Evolutionary conservation across 1,140 invertebrate species (phyloP), one percentile per base, ranked within the genome.

Genomic region (Teleopsis dalmanni): DNA sequence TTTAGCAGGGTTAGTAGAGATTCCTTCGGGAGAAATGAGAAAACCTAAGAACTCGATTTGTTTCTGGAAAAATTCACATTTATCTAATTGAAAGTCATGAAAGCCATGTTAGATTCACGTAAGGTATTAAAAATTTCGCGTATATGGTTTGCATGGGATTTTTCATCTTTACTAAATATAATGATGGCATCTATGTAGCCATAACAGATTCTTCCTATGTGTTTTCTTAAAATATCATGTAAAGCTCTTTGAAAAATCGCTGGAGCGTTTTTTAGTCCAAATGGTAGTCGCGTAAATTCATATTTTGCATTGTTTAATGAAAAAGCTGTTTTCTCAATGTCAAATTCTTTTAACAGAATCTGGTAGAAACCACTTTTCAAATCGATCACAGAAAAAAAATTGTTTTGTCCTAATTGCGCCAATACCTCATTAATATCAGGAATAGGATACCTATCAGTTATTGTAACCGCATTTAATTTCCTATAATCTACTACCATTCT

Each of bases 321-420:
- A 44, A 72, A 72, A 1, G 67, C 70, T 0, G 69, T 71, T 45
- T 72, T 65, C 36, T 56, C 62, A 42, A 64, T 60, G 7, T 65
- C 60, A 36, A 55, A 38, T 40, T 52, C 44, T 27, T 14, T 38
- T 6, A 71, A 53, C 9, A 51, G 53, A 2, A 72, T 56, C 55
- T 79, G 76, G 55, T 73, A 73, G 53, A 73, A 79, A 4, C 76
- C 77, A 22, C 54, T 58, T 4, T 57, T 57, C 6, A 75, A 49
- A 61, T 78, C 73, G 14, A 78, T 42, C 3, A 66, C 64, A 5
- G 64, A 54, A 48, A 76, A 77, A 46, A 62, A 72, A 38, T 51
- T 60, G 7, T 57, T 49, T 5, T 57, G 60, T 3, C 61, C 59
- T 31, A 78, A 48, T 27, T 59, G 58, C 41, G 73, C 65, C 34